Evolutionary conservation across 30 jellyfish, hydroid and myxozoan species (phyloP).

Genomic region (Aurelia aurita): DNA sequence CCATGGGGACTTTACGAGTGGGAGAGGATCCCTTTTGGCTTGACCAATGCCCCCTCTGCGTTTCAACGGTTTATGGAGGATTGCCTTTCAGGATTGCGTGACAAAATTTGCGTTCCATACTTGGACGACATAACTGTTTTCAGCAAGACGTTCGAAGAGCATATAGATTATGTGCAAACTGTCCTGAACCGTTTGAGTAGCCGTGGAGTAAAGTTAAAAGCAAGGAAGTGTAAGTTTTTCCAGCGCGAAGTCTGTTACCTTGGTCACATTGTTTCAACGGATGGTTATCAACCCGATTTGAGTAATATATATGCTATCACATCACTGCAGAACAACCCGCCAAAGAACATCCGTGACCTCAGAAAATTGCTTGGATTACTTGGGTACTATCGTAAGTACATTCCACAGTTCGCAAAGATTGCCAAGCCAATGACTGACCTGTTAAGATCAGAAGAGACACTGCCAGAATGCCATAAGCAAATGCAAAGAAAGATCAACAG

Average conservation of each 20-base stretch:
- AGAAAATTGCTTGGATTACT: too few species aligned
- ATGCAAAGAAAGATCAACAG: too few species aligned
- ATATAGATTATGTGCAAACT: constrained; percentile 23
- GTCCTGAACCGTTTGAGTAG: constrained; percentile 26
- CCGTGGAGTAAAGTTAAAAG: too few species aligned
- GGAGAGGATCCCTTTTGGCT: constrained; percentile 45
- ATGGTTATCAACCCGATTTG: constrained; percentile 30
- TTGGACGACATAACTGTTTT: constrained; percentile 47
- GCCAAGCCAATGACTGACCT: constrained; percentile 61
- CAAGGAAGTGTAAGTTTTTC: constrained; percentile 45
- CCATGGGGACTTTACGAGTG: constrained; percentile 54
- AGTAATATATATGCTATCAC: constrained; percentile 32
- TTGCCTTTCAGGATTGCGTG: constrained; percentile 41
- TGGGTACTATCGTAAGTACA: constrained; percentile 24
- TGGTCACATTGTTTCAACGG: constrained; percentile 27
- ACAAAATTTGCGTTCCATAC: constrained; percentile 25
- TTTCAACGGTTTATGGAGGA: too few species aligned
- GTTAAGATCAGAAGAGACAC: background rate
- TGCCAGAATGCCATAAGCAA: background rate
- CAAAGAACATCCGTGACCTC: constrained; percentile 47
- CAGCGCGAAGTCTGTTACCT: constrained; percentile 46
- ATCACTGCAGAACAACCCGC: constrained; percentile 1
- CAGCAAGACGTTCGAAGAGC: constrained; percentile 45
- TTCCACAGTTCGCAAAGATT: constrained; percentile 30
- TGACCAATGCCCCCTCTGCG: constrained; percentile 53